Base-by-base conservation (phyloP, 2,113 vertebrate species). In the Tyto alba region DNA sequence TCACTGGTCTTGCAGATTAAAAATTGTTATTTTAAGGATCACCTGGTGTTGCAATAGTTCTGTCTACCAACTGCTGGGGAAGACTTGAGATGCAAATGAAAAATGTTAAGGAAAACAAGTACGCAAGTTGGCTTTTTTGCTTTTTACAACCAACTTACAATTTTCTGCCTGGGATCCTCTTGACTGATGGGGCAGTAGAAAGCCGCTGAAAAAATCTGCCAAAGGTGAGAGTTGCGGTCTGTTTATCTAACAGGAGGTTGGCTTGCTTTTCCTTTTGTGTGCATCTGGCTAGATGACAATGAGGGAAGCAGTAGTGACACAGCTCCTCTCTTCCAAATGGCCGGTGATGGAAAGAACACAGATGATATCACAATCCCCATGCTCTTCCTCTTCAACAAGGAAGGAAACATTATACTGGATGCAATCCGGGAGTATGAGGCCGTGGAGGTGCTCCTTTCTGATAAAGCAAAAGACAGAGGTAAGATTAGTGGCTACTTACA, bases 251-350 rank as follows among this genome's bases (percentile, higher is more conserved):
- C 5, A 1, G 50, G 63, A 59, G 43, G 25, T 64, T 53, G 95
- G 23, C 47, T 77, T 38, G 15, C 36, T 52, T 32, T 77, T 47
- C 32, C 43, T 59, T 32, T 88, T 90, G 13, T 77, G 36, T 91
- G 56, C 22, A 5, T 19, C 60, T 96, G 95, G 25, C 93, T 67
- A 99, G 99, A 99, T 95, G 99, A 99, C 98, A 99, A 99, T 3
- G 99, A 99, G 84, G 99, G 99, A 94, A 99, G 99, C 98, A 99
- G 99, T 95, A 99, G 99, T 62, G 99, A 99, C 95, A 99, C 99
- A 3, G 99, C 99, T 25, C 99, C 99, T 20, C 99, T 99, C 50
- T 99, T 99, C 98, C 99, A 99, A 98, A 99, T 99, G 99, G 99
- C 99, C 0, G 99, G 99, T 7, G 99, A 99, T 25, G 99, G 99